Evolutionary conservation across 1,140 invertebrate genomes (phyloP).

Genomic region (Coboldia fuscipes): DNA sequence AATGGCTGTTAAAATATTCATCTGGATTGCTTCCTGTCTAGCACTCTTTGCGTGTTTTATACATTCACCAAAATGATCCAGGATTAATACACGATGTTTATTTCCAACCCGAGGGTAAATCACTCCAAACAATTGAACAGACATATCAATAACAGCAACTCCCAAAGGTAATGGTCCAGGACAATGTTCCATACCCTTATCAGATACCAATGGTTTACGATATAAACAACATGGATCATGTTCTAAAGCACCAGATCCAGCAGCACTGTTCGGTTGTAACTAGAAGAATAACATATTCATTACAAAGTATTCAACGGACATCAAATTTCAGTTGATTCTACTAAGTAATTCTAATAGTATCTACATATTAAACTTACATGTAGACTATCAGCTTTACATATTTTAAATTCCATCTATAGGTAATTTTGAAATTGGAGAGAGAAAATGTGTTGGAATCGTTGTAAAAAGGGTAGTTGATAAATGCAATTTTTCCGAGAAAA

Average conservation of each 20-base stretch:
- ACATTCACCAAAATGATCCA: constrained; percentile 91
- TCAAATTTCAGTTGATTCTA: too few species aligned
- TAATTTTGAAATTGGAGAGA: too few species aligned
- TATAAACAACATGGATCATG: constrained; percentile 88
- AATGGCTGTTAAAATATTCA: constrained; percentile 90
- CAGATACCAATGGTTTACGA: constrained; percentile 33
- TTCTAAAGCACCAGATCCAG: constrained; percentile 85
- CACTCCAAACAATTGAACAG: constrained; percentile 79
- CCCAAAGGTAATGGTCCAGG: constrained; percentile 76
- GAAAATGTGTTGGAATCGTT: too few species aligned
- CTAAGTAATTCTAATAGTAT: too few species aligned
- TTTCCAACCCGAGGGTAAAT: constrained; percentile 86
- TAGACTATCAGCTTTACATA: too few species aligned
- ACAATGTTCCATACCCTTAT: constrained; percentile 25
- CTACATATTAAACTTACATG: too few species aligned
- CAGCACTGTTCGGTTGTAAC: constrained; percentile 78
- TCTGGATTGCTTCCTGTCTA: constrained; percentile 85
- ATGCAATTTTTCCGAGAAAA: neutral
- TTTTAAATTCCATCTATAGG: too few species aligned
- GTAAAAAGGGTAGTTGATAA: too few species aligned
- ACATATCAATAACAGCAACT: constrained; percentile 91
- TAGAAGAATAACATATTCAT: too few species aligned
- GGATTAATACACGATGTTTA: constrained; percentile 90
- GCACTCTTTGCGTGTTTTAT: constrained; percentile 80
- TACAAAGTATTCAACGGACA: too few species aligned